Evolutionary conservation across 2,888 invertebrate species (phyloP).

Genomic region (Anagyrus pseudococci): DNA sequence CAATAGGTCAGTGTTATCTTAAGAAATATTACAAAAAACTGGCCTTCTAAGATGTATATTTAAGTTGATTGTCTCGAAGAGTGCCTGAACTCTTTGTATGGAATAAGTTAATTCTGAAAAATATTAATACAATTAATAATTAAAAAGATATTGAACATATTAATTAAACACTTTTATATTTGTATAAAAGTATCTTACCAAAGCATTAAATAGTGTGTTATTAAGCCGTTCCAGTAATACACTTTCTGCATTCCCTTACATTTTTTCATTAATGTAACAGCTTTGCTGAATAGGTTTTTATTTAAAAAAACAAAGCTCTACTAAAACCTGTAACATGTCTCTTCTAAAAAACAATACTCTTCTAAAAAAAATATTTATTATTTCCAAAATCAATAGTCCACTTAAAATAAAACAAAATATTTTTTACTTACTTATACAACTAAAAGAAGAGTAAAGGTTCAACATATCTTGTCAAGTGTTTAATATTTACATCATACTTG

Average conservation of each 20-base stretch:
- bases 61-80: neutral
- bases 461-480: conserved; percentile 39
- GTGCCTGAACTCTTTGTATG: conserved; percentile 23
- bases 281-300: conserved; percentile 11
- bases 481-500: conserved; percentile 31
- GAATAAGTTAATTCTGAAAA: conserved; percentile 25
- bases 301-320: conserved; percentile 36
- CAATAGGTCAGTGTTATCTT: neutral
- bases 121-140: conserved; percentile 4
- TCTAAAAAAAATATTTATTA: conserved; percentile 33
- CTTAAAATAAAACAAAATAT: neutral
- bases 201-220: conserved; percentile 28
- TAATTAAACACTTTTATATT: neutral
- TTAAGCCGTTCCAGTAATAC: conserved; percentile 18
- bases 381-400: neutral
- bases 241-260: conserved; percentile 4
- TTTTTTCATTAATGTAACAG: conserved; percentile 22
- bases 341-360: conserved; percentile 35
- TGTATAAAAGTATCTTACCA: conserved; percentile 18
- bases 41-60: too few species aligned
- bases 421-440: conserved; percentile 43
- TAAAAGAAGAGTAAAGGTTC: conserved; percentile 41
- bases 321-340: conserved; percentile 40
- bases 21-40: neutral
- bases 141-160: neutral